A percentile compares a stretch with the other conserved stretches of the same genome.
Conservation (phyloP, 2,113 vertebrate species). For the Percina caprodes region DNA sequence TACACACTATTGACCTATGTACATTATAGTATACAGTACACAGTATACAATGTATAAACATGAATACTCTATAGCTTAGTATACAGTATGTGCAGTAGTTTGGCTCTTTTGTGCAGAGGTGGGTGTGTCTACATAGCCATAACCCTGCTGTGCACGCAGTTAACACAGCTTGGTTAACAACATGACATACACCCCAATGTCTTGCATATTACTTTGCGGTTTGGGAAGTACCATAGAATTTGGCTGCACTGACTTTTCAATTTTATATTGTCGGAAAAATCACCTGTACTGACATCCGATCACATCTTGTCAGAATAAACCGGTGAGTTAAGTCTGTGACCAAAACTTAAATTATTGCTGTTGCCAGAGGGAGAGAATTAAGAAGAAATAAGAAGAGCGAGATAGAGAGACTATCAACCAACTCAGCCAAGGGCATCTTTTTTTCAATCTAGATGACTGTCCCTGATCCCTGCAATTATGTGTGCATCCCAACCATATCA, state of each 20-base stretch:
- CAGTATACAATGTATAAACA: too few species aligned
- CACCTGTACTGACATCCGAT: neutral
- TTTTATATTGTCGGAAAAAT: neutral
- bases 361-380: conserved; percentile 7
- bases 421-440: conserved; percentile 64
- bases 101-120: too few species aligned
- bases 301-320: neutral
- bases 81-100: too few species aligned
- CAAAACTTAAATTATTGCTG: conserved; percentile 23
- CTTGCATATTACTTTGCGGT: neutral
- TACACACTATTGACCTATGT: too few species aligned
- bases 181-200: neutral
- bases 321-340: neutral
- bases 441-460: conserved; percentile 59
- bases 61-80: too few species aligned
- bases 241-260: neutral
- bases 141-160: neutral
- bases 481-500: conserved; percentile 55
- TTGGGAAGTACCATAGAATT: neutral
- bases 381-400: conserved; percentile 25
- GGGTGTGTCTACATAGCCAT: neutral
- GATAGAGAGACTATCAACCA: conserved; percentile 21
- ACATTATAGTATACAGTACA: too few species aligned
- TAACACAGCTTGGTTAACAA: neutral
- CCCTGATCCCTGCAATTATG: conserved; percentile 62